phyloP scores from a whole-genome alignment of 2,797 vertebrate genomes.

The Rhinichthys osculus region DNA sequence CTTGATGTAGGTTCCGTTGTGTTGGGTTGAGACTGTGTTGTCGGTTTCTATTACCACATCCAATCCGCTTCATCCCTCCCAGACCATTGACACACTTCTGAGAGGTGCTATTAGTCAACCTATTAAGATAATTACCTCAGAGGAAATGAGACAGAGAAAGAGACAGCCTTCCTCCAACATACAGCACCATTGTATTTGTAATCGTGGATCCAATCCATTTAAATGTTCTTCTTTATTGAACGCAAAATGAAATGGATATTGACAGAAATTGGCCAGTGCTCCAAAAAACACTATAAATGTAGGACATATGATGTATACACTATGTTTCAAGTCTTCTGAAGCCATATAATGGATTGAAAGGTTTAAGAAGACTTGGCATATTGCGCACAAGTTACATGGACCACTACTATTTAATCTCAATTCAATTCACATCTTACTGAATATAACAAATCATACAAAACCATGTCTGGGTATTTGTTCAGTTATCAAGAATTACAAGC shows the following conservation, averaged over 20 bases:
- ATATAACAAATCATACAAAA: not conserved
- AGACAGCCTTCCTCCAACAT: slow-evolving; percentile 12
- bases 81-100: slow-evolving; percentile 54
- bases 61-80: slow-evolving; percentile 27
- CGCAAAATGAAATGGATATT: not conserved
- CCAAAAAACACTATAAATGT: not conserved
- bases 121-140: slow-evolving; percentile 59
- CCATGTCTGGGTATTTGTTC: not conserved
- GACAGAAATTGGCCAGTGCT: not conserved
- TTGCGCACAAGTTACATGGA: not conserved
- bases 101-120: slow-evolving; percentile 58
- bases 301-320: not conserved
- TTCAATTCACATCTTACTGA: not conserved
- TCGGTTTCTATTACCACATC: slow-evolving; percentile 38
- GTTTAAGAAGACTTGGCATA: not conserved
- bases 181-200: not conserved
- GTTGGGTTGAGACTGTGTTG: slow-evolving; percentile 8
- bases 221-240: not conserved
- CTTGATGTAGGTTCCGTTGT: not conserved
- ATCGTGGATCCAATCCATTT: not conserved
- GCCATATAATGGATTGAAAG: not conserved
- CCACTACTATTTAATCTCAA: not conserved
- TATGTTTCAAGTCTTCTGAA: not conserved
- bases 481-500: not conserved
- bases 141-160: slow-evolving; percentile 22